Base-by-base conservation (phyloP, 2,797 vertebrate genomes). In the Chelon auratus region DNA sequence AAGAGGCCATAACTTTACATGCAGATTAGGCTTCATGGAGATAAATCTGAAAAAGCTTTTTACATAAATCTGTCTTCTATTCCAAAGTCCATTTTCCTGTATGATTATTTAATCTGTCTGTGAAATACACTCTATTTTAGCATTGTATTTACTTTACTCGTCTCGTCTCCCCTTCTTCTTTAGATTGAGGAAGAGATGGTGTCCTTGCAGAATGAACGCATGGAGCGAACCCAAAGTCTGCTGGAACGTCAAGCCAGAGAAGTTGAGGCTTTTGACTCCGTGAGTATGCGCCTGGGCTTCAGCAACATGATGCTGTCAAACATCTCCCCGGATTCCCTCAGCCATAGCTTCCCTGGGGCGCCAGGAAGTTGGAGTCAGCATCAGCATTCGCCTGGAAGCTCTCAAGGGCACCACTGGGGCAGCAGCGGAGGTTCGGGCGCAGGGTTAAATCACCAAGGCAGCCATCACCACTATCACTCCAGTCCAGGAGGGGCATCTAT, bases 131-230 rank as follows among this genome's bases (percentile, higher is more conserved):
- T 52, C 12, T 50, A 20, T 11, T 4, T 50, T 0, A 59, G 42
- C 10, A 18, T 24, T 56, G 5, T 4, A 51, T 39, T 18, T 36
- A 5, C 9, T 47, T 3, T 50, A 14, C 24, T 8, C 9, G 0
- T 1, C 7, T 55, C 15, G 6, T 9, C 15, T 42, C 5, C 5
- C n/a, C 2, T 5, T 11, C 9, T 36, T 45, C 2, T 71, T 0
- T 67, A 99, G 98, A 99, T 99, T 77, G 97, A 99, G 93, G 98
- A 99, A 89, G 98, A 99, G 91, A 98, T 99, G 97, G 80, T 97
- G 90, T 95, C 96, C 1, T 85, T 99, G 87, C 96, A 99, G 92
- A 99, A 97, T 37, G 97, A 99, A 86, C 96, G 97, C 72, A 95
- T 95, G 2, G 96, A 99, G 85, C 94, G 97, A 87, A 99, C 98